phyloP scores from a whole-genome alignment of 2,113 vertebrate species.

The Probosciger aterrimus region DNA sequence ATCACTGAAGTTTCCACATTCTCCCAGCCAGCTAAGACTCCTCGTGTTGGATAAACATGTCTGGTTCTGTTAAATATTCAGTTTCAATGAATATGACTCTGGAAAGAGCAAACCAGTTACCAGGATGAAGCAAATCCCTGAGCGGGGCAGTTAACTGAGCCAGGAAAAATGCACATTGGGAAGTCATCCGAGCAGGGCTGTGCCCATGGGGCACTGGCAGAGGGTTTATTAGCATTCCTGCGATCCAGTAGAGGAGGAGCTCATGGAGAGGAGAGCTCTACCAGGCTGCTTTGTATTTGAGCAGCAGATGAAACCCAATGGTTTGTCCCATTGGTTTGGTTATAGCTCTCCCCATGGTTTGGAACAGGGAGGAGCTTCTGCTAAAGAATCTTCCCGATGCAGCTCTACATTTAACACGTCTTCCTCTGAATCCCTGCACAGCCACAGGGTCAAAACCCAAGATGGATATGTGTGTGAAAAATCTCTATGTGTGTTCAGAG shows the following conservation, averaged over 20 bases:
- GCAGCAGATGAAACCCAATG: not conserved
- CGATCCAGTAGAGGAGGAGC: not conserved
- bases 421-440: not conserved
- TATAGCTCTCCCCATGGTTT: not conserved
- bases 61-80: not conserved
- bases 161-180: not conserved
- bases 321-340: not conserved
- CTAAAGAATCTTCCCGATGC: not conserved
- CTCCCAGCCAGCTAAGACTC: constrained; percentile 6
- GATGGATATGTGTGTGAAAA: not conserved
- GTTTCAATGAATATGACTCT: not conserved
- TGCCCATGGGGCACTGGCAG: not conserved
- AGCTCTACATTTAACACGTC: not conserved
- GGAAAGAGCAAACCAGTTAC: not conserved
- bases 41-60: not conserved
- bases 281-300: not conserved
- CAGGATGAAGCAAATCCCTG: not conserved
- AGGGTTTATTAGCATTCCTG: not conserved
- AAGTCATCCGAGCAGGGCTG: not conserved
- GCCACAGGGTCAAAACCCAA: accelerated
- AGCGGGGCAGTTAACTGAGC: not conserved
- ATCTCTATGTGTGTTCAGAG: not conserved
- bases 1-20: not conserved
- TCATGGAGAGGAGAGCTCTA: not conserved
- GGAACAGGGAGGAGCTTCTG: not conserved